Conservation (phyloP, 2,797 vertebrate species). For the Sternarchorhynchus goeldii region DNA sequence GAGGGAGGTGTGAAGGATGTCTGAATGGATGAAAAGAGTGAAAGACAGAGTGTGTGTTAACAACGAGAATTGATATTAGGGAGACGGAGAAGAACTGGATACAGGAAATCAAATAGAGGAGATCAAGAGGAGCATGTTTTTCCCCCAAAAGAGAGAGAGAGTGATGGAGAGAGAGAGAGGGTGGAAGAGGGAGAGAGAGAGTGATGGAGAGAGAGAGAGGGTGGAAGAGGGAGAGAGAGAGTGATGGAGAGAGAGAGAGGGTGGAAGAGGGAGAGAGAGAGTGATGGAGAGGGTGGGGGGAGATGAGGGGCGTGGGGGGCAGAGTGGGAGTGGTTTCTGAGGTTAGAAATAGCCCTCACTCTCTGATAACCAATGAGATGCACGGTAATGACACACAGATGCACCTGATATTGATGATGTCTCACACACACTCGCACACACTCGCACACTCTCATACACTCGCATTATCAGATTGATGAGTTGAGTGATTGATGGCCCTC, state of each 20-base stretch:
- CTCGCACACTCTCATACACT: constrained; percentile 24
- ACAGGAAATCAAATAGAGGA: not conserved
- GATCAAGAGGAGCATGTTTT: not conserved
- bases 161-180: not conserved
- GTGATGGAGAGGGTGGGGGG: constrained; percentile 4
- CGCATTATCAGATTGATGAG: constrained; percentile 52
- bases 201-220: not conserved
- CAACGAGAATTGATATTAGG: not conserved
- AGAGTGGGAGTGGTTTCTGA: not conserved
- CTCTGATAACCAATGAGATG: constrained; percentile 48
- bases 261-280: not conserved
- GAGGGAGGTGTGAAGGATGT: constrained; percentile 24
- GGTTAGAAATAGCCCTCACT: constrained; percentile 46
- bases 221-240: not conserved
- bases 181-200: not conserved
- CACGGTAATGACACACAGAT: constrained; percentile 52
- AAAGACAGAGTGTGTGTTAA: not conserved
- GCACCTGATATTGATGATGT: constrained; percentile 39
- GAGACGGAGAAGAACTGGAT: no score
- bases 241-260: not conserved
- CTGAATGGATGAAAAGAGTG: not conserved
- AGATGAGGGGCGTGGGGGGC: not conserved
- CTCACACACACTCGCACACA: constrained; percentile 25
- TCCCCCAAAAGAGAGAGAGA: not conserved
- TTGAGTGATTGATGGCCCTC: constrained; percentile 50